Conservation (phyloP, 2,888 invertebrate species). For the Slavum lentiscoides region DNA sequence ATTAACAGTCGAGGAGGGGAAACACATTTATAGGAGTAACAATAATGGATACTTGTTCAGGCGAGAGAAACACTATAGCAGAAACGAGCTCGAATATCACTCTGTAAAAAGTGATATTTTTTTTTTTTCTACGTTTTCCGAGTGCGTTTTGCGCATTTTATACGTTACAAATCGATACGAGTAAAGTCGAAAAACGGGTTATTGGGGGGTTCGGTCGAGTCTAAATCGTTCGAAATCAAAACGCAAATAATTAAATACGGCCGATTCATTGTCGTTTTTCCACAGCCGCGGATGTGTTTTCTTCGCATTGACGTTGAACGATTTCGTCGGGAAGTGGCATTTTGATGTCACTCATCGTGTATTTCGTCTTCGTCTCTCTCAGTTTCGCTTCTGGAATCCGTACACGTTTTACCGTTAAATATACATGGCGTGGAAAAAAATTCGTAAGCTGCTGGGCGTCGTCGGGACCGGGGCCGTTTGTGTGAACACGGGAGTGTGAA, state of each 20-base stretch:
- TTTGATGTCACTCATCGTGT: constrained; percentile 37
- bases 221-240: neutral
- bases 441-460: no score
- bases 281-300: neutral
- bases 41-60: neutral
- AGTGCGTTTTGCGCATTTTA: no score
- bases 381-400: constrained; percentile 29
- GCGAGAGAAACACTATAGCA: neutral
- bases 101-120: no score
- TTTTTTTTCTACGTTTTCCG: no score
- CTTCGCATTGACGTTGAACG: neutral
- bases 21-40: neutral
- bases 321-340: constrained; percentile 21
- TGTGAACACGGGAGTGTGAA: no score
- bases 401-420: neutral
- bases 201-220: neutral
- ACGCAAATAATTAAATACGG: neutral
- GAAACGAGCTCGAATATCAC: no score
- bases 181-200: no score
- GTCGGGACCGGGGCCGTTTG: no score
- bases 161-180: no score
- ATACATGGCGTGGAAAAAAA: neutral
- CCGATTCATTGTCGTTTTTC: neutral
- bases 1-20: no score
- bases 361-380: constrained; percentile 19